Base-by-base conservation (phyloP, 2,113 vertebrate species). In the Pyrgilauda ruficollis region DNA sequence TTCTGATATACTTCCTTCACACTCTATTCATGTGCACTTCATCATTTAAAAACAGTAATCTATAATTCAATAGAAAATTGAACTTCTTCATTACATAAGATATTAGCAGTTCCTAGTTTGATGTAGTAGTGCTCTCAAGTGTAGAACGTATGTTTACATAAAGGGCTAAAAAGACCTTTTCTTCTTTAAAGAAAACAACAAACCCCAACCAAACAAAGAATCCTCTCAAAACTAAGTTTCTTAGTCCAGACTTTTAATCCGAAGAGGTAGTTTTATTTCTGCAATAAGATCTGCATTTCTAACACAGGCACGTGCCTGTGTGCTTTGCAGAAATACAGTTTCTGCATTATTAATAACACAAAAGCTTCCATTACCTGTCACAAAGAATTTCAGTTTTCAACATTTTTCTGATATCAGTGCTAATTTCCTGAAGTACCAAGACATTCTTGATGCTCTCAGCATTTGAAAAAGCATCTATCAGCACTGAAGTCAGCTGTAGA, bases 171-270 rank as follows among this genome's bases (percentile, higher is more conserved):
- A 76, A 53, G 4, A 37, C 1, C 1, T 4, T n/a, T 30, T 46
- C 19, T 33, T 27, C 7, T 35, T 22, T 6, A 10, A n/a, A 56
- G 62, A 62, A 35, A 11, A 15, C 19, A 24, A 12, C 1, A 53
- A 13, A n/a, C 0, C 7, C 4, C 9, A n/a, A 15, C 3, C 46
- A 56, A n/a, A 2, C 2, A 49, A 64, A n/a, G 27, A 35, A 28
- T 2, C 13, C 17, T 81, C 39, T 24, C 8, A 63, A 68, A 79
- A 68, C 61, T 39, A 43, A 75, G 14, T 72, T 91, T 95, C n/a
- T 83, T 64, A 52, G 11, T 61, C 37, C 14, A 39, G n/a, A 69
- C 5, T n/a, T 76, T 14, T 47, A 77, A 73, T 61, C 26, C 41
- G 37, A 89, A 69, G 49, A 80, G 5, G 6, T 3, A 69, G 8